These are phyloP conservation scores for Ctena decussata DNA, from an alignment of 2,888 invertebrate genomes.

Conservation along the genomic window DNA sequence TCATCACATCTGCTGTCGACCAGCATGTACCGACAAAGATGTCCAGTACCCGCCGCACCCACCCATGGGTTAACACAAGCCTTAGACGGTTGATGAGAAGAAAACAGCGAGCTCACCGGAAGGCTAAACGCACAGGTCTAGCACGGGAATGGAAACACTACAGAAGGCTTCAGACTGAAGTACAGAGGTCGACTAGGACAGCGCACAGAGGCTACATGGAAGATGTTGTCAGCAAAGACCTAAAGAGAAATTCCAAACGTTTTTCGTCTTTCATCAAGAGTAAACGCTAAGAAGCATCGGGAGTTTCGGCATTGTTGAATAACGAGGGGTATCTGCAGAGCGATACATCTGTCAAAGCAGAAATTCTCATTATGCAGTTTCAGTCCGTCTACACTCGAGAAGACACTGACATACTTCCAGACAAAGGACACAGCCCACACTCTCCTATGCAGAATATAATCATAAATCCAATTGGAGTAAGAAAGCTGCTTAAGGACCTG, in stretches of 20 bases:
- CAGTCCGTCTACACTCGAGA: slow-evolving; percentile 22
- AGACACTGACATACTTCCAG: not conserved
- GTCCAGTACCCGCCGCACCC: slow-evolving; percentile 28
- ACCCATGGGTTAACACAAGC: slow-evolving; percentile 28
- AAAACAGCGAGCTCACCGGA: not conserved
- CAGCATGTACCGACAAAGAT: slow-evolving; percentile 28
- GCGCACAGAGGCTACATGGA: not conserved
- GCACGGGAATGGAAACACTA: not conserved
- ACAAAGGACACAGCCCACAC: not conserved
- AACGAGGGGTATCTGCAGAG: slow-evolving; percentile 9
- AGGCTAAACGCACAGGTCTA: not conserved
- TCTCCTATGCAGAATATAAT: not conserved
- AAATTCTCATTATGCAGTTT: slow-evolving; percentile 28
- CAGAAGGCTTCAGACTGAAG: not conserved
- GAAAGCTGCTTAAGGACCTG: slow-evolving; percentile 13
- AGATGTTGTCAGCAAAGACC: not conserved
- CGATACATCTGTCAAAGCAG: not conserved
- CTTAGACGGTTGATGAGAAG: not conserved
- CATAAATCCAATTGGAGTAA: not conserved
- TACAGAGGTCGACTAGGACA: not conserved
- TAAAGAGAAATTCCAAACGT: not conserved
- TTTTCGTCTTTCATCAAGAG: slow-evolving; percentile 30
- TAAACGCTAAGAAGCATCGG: slow-evolving; percentile 12
- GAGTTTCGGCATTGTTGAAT: not conserved
- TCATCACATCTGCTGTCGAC: not conserved